phyloP scores from a whole-genome alignment of 2,113 vertebrate species.

The Verasper variegatus region DNA sequence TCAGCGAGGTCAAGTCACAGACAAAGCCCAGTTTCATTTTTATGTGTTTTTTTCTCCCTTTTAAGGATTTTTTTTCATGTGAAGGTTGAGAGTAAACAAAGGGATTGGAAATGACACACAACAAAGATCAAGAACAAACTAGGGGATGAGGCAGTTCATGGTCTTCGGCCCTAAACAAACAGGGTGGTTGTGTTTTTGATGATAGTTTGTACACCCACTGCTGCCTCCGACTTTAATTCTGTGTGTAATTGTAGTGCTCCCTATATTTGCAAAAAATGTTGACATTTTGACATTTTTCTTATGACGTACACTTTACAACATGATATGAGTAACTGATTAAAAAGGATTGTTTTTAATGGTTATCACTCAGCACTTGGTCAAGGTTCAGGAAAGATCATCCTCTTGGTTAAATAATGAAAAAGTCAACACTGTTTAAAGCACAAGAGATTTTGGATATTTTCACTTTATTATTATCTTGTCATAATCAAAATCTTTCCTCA shows the following conservation, averaged over 20 bases:
- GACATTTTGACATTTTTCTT: not conserved
- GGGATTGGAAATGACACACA: too few relatives aligned
- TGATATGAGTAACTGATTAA: not conserved
- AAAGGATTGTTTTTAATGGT: not conserved
- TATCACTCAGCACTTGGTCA: not conserved
- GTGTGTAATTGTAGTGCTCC: not conserved
- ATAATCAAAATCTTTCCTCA: not conserved
- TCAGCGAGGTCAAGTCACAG: too few relatives aligned
- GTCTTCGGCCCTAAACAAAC: not conserved
- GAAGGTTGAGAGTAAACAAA: too few relatives aligned
- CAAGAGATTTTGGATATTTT: not conserved
- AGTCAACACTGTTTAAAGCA: not conserved
- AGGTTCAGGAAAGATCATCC: not conserved
- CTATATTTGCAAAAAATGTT: not conserved
- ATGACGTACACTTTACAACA: not conserved
- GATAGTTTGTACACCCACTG: not conserved
- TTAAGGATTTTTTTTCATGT: too few relatives aligned
- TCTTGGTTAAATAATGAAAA: not conserved
- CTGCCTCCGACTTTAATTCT: not conserved
- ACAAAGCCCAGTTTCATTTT: too few relatives aligned
- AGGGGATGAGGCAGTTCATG: not conserved
- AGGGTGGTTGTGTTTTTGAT: not conserved
- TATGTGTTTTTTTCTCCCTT: too few relatives aligned
- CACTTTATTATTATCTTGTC: not conserved
- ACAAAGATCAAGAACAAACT: too few relatives aligned